These are phyloP conservation scores for Pseudoips prasinana DNA, from an alignment of 2,888 invertebrate genomes.

Conservation along the genomic window DNA sequence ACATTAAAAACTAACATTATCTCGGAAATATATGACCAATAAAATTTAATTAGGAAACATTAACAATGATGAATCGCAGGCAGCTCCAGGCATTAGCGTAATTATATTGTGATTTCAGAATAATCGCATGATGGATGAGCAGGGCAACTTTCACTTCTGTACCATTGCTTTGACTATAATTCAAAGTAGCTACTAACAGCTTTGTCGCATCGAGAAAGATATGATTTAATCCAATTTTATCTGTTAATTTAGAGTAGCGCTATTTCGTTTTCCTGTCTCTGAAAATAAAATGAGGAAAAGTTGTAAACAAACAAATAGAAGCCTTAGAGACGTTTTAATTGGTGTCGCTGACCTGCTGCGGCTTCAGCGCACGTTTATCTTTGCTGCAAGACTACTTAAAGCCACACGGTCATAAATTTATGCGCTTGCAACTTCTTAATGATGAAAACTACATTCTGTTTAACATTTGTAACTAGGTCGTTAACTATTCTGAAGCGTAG, in stretches of 20 bases:
- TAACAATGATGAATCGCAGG: constrained; percentile 61
- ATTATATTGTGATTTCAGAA: constrained; percentile 71
- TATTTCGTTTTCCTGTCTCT: constrained; percentile 1
- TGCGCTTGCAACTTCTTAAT: constrained; percentile 11
- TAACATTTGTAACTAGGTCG: background rate
- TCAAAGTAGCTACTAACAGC: constrained; percentile 40
- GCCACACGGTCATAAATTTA: constrained; percentile 16
- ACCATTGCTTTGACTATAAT: constrained; percentile 49
- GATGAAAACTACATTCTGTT: constrained; percentile 9
- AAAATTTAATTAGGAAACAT: constrained; percentile 68
- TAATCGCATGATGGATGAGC: constrained; percentile 67
- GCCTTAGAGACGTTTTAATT: constrained; percentile 19
- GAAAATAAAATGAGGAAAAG: constrained; percentile 3
- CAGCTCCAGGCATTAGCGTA: constrained; percentile 55
- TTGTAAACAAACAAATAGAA: constrained; percentile 3
- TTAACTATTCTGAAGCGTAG: no score
- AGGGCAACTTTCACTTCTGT: constrained; percentile 51
- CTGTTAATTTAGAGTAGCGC: constrained; percentile 5
- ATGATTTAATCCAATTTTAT: constrained; percentile 36
- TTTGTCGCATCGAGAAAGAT: constrained; percentile 34
- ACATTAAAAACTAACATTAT: constrained; percentile 24
- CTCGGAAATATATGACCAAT: constrained; percentile 50
- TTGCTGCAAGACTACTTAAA: constrained; percentile 12
- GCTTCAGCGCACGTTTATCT: constrained; percentile 13
- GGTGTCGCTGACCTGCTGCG: constrained; percentile 11